Evolutionary conservation across 2,888 invertebrate genomes (phyloP).

Genomic region (Phyllotreta striolata): DNA sequence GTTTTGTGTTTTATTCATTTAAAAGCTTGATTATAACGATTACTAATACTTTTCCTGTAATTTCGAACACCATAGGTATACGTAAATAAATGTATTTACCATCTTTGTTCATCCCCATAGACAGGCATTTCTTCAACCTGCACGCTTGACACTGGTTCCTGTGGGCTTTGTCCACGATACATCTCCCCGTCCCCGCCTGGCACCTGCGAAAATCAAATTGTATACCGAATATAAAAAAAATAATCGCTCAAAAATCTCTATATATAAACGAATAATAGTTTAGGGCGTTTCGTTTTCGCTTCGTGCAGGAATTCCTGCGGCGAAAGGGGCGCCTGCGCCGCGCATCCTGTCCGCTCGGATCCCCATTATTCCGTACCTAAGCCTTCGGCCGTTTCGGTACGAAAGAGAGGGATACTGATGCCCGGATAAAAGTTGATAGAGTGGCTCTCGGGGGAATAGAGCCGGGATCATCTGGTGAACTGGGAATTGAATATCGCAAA

Average conservation of each 20-base stretch:
- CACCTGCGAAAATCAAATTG: slow-evolving; percentile 74
- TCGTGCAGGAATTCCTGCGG: too few species aligned
- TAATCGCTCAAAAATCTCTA: too few species aligned
- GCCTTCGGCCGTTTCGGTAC: too few species aligned
- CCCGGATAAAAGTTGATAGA: slow-evolving; percentile 37
- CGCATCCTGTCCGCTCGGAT: too few species aligned
- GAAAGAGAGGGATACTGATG: background rate
- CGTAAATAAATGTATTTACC: slow-evolving; percentile 72
- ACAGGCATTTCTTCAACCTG: slow-evolving; percentile 95
- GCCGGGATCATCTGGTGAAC: slow-evolving; percentile 56
- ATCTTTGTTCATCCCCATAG: slow-evolving; percentile 99
- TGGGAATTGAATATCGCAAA: slow-evolving; percentile 56
- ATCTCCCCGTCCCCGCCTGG: slow-evolving; percentile 97
- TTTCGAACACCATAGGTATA: background rate
- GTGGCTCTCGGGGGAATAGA: slow-evolving; percentile 48
- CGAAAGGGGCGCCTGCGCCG: too few species aligned
- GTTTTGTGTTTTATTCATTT: too few species aligned
- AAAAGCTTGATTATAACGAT: too few species aligned
- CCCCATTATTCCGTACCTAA: too few species aligned
- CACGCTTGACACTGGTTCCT: slow-evolving; percentile 99
- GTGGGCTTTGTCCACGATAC: slow-evolving; percentile 98
- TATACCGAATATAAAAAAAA: background rate
- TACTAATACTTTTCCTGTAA: too few species aligned
- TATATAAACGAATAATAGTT: background rate
- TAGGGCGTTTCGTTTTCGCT: background rate